Conservation (phyloP, 2,888 invertebrate genomes). For the Hirtodrosophila alboralis region DNA sequence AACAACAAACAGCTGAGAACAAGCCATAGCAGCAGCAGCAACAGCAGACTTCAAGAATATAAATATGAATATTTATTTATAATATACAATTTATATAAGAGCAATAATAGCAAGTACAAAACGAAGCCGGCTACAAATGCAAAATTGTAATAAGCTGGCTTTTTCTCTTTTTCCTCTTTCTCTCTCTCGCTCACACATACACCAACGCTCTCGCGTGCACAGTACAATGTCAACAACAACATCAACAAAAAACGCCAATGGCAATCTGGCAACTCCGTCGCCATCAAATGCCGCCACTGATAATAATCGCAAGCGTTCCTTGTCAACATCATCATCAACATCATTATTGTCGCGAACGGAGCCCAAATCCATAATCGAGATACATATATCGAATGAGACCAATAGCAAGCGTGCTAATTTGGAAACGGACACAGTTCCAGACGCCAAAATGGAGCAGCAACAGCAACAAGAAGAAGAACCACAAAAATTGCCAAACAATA, state of each 20-base stretch:
- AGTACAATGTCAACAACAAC: slow-evolving; percentile 53
- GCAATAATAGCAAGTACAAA: slow-evolving; percentile 24
- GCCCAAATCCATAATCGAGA: slow-evolving; percentile 78
- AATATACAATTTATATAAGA: slow-evolving; percentile 3
- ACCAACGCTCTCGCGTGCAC: slow-evolving; percentile 12
- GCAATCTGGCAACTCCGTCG: slow-evolving; percentile 41
- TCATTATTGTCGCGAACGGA: slow-evolving; percentile 48
- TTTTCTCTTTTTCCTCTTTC: slow-evolving; percentile 48
- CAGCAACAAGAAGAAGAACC: slow-evolving; percentile 5
- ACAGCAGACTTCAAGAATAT: slow-evolving; percentile 4
- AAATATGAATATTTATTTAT: slow-evolving; percentile 1
- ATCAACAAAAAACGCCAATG: slow-evolving; percentile 28
- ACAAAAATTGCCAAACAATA: slow-evolving; percentile 4
- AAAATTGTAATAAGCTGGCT: slow-evolving; percentile 50
- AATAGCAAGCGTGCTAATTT: slow-evolving; percentile 39
- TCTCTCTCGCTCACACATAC: slow-evolving; percentile 18
- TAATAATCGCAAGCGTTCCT: slow-evolving; percentile 50
- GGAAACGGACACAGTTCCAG: slow-evolving; percentile 6
- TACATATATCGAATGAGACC: slow-evolving; percentile 72
- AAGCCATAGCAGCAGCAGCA: background rate
- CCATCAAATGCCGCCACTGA: slow-evolving; percentile 14
- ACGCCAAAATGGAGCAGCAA: slow-evolving; percentile 7
- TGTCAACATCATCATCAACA: slow-evolving; percentile 33
- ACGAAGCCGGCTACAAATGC: slow-evolving; percentile 43
- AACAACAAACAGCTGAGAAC: background rate